Conservation (phyloP, 2,888 invertebrate genomes). For the Ophraella communa region DNA sequence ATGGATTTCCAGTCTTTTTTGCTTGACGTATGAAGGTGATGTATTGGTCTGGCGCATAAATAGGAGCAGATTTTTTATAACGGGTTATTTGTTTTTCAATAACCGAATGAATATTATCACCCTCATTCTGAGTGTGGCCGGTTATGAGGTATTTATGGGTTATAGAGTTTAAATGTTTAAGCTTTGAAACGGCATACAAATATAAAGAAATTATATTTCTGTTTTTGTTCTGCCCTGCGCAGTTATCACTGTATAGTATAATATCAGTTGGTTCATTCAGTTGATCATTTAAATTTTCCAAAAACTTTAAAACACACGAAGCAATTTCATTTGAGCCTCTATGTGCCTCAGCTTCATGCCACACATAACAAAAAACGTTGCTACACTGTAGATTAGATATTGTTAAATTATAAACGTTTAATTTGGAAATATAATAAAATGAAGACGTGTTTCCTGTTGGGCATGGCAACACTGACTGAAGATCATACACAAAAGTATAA, state of each 20-base stretch:
- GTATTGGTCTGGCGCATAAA: conserved; percentile 6
- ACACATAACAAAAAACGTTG: conserved; percentile 24
- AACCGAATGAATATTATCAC: conserved; percentile 12
- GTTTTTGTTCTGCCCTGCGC: conserved; percentile 13
- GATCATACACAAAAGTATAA: conserved; percentile 25
- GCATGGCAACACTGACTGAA: conserved; percentile 26
- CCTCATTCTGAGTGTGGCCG: conserved; percentile 28
- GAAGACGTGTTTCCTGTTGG: conserved; percentile 17
- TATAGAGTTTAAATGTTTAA: neutral
- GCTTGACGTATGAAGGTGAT: conserved; percentile 1
- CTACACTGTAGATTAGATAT: conserved; percentile 19
- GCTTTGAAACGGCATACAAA: neutral
- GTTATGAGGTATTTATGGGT: conserved; percentile 20
- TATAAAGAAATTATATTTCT: neutral
- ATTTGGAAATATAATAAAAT: conserved; percentile 32
- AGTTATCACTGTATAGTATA: conserved; percentile 23
- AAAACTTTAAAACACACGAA: conserved; percentile 26
- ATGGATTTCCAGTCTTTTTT: neutral
- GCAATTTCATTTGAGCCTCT: conserved; percentile 25
- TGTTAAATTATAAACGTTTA: conserved; percentile 33
- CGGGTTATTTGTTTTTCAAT: neutral
- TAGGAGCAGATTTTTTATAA: neutral
- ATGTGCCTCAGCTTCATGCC: conserved; percentile 30
- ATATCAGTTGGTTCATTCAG: conserved; percentile 6
- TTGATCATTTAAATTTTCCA: conserved; percentile 21